Percentiles rank a stretch among this genome's conserved stretches.
Conservation (phyloP, 2,888 invertebrate genomes). For the Bombyx huttoni region DNA sequence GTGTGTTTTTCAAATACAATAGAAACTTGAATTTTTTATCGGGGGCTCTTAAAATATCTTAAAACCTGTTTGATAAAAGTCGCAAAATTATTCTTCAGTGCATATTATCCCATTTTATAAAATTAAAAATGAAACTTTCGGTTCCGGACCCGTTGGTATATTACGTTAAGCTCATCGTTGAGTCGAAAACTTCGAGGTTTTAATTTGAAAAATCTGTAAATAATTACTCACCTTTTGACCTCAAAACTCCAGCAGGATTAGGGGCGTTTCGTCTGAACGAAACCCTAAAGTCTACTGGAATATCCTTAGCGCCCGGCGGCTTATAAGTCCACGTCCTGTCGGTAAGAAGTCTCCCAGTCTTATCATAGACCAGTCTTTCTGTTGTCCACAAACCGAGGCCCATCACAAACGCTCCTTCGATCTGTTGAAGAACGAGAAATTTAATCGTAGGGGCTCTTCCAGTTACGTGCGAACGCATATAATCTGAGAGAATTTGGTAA, state of each 20-base stretch:
- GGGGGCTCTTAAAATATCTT: too few species aligned
- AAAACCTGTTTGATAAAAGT: too few species aligned
- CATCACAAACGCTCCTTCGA: slow-evolving; percentile 83
- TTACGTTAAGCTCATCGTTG: too few species aligned
- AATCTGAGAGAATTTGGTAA: too few species aligned
- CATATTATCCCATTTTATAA: too few species aligned
- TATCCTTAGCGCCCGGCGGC: slow-evolving; percentile 78
- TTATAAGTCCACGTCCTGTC: slow-evolving; percentile 83
- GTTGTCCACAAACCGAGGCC: slow-evolving; percentile 79
- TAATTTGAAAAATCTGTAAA: background rate
- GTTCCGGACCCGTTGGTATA: too few species aligned
- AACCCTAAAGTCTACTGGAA: slow-evolving; percentile 78
- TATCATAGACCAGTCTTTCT: slow-evolving; percentile 75
- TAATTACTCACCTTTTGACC: slow-evolving; percentile 74
- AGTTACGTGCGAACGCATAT: too few species aligned
- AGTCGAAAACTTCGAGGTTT: background rate
- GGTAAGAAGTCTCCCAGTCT: slow-evolving; percentile 74
- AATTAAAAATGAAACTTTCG: too few species aligned
- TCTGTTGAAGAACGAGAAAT: slow-evolving; percentile 21
- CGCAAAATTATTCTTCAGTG: too few species aligned
- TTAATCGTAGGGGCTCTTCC: too few species aligned
- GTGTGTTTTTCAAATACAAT: too few species aligned
- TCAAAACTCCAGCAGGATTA: slow-evolving; percentile 75
- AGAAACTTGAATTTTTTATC: too few species aligned
- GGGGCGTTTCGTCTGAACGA: slow-evolving; percentile 73